Conservation (phyloP, 2,888 invertebrate genomes). For the Eueremaeus valkanovi region DNA sequence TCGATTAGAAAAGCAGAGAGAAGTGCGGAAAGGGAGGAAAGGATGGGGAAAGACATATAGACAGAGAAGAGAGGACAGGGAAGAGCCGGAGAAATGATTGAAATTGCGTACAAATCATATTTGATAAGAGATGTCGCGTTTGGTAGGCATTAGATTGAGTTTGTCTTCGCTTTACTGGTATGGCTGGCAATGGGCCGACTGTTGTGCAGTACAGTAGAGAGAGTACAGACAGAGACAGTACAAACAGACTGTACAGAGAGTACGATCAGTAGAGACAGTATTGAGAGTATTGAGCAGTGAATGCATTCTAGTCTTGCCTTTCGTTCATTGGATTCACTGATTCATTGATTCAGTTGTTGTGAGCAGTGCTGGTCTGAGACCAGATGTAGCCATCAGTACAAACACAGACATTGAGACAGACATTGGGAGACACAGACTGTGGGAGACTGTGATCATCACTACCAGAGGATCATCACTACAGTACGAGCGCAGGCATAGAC, state of each 20-base stretch:
- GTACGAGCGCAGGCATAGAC: too few relatives aligned
- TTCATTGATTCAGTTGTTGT: too few relatives aligned
- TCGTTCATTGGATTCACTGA: too few relatives aligned
- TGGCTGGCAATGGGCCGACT: background rate
- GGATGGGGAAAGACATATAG: background rate
- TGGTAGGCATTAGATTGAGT: background rate
- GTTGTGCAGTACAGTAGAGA: background rate
- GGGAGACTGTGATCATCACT: too few relatives aligned
- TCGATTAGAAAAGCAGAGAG: background rate
- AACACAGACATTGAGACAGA: background rate
- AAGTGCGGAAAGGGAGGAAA: background rate
- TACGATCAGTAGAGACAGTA: background rate
- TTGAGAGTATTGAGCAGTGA: too few relatives aligned
- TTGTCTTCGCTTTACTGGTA: background rate
- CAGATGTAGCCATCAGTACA: slow-evolving; percentile 2
- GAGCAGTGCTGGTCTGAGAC: too few relatives aligned
- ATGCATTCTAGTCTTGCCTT: too few relatives aligned
- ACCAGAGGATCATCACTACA: too few relatives aligned
- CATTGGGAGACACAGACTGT: too few relatives aligned
- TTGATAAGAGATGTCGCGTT: slow-evolving; percentile 16
- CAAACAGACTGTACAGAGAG: background rate
- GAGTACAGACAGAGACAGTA: background rate
- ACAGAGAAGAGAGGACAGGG: background rate
- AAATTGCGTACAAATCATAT: background rate
- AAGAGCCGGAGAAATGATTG: background rate